Conservation (phyloP, 2,888 invertebrate genomes). For the Cheilosia pagana region DNA sequence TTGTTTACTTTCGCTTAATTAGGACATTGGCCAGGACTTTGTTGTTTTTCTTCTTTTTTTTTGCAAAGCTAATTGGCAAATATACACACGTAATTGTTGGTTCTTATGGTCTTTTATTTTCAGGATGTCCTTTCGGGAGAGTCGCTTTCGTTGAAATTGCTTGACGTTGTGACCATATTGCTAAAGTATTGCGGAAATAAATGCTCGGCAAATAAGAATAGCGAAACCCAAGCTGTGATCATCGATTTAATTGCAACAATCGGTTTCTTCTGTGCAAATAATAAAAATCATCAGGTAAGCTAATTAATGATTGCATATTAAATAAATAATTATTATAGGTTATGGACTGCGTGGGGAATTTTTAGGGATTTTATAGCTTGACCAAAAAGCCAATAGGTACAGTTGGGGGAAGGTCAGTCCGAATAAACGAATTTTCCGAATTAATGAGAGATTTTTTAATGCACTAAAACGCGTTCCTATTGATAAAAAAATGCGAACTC, state of each 20-base stretch:
- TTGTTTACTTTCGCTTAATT: constrained; percentile 81
- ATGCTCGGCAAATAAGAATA: constrained; percentile 79
- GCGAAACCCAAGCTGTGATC: constrained; percentile 82
- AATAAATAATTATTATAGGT: neutral
- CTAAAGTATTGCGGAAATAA: constrained; percentile 81
- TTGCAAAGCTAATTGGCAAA: constrained; percentile 65
- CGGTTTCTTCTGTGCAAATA: constrained; percentile 83
- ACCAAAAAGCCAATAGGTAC: too few relatives aligned
- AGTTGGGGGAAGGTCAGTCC: too few relatives aligned
- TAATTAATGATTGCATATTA: neutral
- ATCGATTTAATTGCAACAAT: constrained; percentile 83
- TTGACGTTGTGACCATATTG: constrained; percentile 82
- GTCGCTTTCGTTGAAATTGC: constrained; percentile 81
- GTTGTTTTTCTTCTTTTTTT: constrained; percentile 61
- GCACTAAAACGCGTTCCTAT: too few relatives aligned
- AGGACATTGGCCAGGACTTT: constrained; percentile 78
- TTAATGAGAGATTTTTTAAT: too few relatives aligned
- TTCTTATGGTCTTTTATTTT: constrained; percentile 57
- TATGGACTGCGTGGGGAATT: too few relatives aligned
- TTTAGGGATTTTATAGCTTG: too few relatives aligned
- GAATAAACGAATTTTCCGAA: too few relatives aligned
- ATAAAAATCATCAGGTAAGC: constrained; percentile 82
- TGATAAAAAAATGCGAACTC: too few relatives aligned
- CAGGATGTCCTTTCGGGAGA: constrained; percentile 83
- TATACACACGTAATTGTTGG: constrained; percentile 51